Conservation (phyloP, 1,140 invertebrate species). For the Cydia fagiglandana region DNA sequence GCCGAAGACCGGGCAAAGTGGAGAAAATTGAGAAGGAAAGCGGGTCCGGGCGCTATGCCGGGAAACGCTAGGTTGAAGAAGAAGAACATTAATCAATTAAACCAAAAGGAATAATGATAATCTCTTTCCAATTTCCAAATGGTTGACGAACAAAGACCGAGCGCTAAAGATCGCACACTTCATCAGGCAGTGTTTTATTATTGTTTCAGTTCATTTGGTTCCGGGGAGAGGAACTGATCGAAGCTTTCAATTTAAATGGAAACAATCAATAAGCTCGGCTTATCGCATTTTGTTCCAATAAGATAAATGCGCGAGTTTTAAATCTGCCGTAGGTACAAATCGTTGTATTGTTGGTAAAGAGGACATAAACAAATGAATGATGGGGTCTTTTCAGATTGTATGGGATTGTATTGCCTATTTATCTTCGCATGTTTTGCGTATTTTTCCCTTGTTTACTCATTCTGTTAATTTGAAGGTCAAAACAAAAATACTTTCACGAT, state of each 20-base stretch:
- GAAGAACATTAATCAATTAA: background rate
- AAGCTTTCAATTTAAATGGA: slow-evolving; percentile 67
- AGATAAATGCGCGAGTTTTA: slow-evolving; percentile 60
- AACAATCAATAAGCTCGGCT: slow-evolving; percentile 72
- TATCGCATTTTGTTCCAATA: slow-evolving; percentile 69
- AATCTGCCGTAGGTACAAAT: slow-evolving; percentile 50
- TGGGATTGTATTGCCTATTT: slow-evolving; percentile 6
- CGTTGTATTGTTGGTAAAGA: slow-evolving; percentile 8
- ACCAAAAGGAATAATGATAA: background rate
- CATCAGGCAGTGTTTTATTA: slow-evolving; percentile 30
- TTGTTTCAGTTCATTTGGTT: slow-evolving; percentile 25
- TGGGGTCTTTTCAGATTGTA: background rate
- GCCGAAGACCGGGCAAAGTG: too few species aligned
- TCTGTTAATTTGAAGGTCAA: background rate
- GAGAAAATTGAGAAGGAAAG: too few species aligned
- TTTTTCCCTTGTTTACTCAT: background rate
- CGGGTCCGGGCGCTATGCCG: too few species aligned
- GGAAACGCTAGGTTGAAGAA: too few species aligned
- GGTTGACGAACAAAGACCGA: background rate
- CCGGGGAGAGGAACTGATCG: slow-evolving; percentile 7
- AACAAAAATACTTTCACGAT: background rate
- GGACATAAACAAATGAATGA: slow-evolving; percentile 25
- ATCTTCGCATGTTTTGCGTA: slow-evolving; percentile 1
- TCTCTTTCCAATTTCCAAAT: slow-evolving; percentile 20
- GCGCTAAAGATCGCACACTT: slow-evolving; percentile 29